These are phyloP conservation scores for Tethya wilhelma DNA, from an alignment of 37 sponge, comb jelly and placozoan genomes.

Conservation along the genomic window DNA sequence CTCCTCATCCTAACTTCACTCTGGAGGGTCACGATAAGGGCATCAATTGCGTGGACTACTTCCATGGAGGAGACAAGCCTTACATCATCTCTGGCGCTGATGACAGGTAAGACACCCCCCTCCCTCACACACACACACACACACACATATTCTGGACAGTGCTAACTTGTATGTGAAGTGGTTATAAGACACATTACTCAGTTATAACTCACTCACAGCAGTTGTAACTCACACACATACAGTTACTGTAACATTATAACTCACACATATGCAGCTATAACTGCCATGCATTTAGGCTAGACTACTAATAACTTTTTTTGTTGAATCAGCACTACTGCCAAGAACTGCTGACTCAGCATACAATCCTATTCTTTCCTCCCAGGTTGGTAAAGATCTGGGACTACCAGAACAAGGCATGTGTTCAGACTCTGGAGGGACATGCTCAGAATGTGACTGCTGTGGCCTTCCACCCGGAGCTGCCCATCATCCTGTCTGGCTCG, in stretches of 20 bases:
- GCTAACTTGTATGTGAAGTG: no score
- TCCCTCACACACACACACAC: no score
- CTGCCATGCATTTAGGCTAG: no score
- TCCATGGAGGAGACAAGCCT: constrained; percentile 98
- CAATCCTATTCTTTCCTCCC: not conserved
- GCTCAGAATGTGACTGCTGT: constrained; percentile 94
- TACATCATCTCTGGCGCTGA: constrained; percentile 97
- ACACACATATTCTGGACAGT: no score
- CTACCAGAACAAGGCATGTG: constrained; percentile 97
- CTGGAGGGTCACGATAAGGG: constrained; percentile 98
- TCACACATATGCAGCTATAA: not conserved
- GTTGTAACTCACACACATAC: no score
- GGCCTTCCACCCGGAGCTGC: constrained; percentile 95
- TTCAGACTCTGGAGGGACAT: constrained; percentile 97
- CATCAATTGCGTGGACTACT: constrained; percentile 96
- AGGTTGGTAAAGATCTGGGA: constrained; percentile 94
- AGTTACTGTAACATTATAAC: no score
- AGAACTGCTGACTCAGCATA: no score
- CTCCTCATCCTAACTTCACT: constrained; percentile 93
- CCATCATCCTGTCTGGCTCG: constrained; percentile 93
- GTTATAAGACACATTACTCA: no score
- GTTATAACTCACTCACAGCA: no score
- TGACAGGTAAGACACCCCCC: no score
- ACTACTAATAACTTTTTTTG: no score
- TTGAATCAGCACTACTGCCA: no score